Base-by-base conservation (phyloP, 2,113 vertebrate species). In the Calonectris borealis region DNA sequence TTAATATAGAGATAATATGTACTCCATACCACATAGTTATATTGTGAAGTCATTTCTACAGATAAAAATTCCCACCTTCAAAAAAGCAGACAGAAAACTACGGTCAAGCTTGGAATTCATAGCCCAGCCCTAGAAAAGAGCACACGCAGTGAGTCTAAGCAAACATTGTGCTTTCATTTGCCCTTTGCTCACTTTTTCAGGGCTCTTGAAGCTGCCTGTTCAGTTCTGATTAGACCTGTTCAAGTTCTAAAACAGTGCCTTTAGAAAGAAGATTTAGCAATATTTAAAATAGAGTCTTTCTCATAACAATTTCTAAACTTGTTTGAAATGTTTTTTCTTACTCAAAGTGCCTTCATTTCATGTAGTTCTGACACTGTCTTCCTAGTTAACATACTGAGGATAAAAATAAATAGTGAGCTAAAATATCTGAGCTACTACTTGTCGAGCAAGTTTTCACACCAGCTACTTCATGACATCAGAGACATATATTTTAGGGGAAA, bases 391-490 rank as follows among this genome's bases (percentile, higher is more conserved):
- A 94, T 94, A 82, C 76, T 83, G 88, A 84, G 31, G 83, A 93
- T 94, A 96, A 95, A 97, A 96, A 96, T 91, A 90, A 93, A 82
- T 40, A 87, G 81, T 72, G 77, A 97, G 32, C 70, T 94, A 87
- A 96, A 97, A 95, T 96, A 96, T 89, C 88, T 76, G n/a, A 95
- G 70, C 70, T 95, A 92, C 94, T 92, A 94, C 66, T 94, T 76
- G 82, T n/a, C 4, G 10, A 95, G 77, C 70, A 95, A 89, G 66
- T 83, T 95, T 94, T 95, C 95, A 96, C 78, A 97, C 88, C 75
- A 94, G 61, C 81, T 93, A 87, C 81, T 94, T 86, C 73, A 94
- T 92, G 89, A 96, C 83, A 87, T 95, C 89, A 97, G 89, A 94
- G 84, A 91, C n/a, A 85, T 79, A 65, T 76, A 90, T 92, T 94